Evolutionary conservation across 2,888 invertebrate species (phyloP).

Genomic region (Encarsia formosa): DNA sequence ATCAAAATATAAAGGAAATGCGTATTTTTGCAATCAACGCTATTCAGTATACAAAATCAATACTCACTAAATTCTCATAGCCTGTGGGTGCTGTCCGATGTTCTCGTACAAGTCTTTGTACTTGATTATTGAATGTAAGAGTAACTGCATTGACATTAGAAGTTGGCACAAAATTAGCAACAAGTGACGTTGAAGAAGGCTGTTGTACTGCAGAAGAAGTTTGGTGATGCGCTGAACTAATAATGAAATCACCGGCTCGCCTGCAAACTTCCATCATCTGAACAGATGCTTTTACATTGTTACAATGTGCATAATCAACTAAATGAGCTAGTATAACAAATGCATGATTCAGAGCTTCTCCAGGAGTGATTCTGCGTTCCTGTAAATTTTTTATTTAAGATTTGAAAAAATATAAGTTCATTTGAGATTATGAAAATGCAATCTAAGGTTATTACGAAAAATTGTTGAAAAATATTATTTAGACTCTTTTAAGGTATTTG

Average conservation of each 20-base stretch:
- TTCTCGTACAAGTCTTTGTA: constrained; percentile 67
- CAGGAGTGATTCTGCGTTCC: constrained; percentile 92
- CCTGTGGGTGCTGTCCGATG: constrained; percentile 61
- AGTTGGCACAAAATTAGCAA: constrained; percentile 73
- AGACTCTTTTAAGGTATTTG: too few species aligned
- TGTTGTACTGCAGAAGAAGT: constrained; percentile 52
- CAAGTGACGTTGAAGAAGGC: constrained; percentile 59
- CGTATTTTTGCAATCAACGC: too few species aligned
- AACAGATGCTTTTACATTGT: constrained; percentile 94
- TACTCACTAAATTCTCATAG: constrained; percentile 69
- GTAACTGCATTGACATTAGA: constrained; percentile 79
- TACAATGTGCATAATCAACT: constrained; percentile 94
- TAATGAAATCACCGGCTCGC: constrained; percentile 54
- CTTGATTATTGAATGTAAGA: constrained; percentile 90
- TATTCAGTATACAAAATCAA: too few species aligned
- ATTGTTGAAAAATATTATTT: too few species aligned
- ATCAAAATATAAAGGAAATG: too few species aligned
- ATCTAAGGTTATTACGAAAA: too few species aligned
- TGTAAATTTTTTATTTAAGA: too few species aligned
- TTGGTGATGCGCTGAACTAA: constrained; percentile 55
- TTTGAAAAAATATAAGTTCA: too few species aligned
- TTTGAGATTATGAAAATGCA: too few species aligned
- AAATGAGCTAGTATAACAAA: constrained; percentile 91
- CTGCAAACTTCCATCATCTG: constrained; percentile 90
- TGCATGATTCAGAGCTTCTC: constrained; percentile 91